Evolutionary conservation across 2,888 invertebrate genomes (phyloP).

Genomic region (Lasioglossum figueresi): DNA sequence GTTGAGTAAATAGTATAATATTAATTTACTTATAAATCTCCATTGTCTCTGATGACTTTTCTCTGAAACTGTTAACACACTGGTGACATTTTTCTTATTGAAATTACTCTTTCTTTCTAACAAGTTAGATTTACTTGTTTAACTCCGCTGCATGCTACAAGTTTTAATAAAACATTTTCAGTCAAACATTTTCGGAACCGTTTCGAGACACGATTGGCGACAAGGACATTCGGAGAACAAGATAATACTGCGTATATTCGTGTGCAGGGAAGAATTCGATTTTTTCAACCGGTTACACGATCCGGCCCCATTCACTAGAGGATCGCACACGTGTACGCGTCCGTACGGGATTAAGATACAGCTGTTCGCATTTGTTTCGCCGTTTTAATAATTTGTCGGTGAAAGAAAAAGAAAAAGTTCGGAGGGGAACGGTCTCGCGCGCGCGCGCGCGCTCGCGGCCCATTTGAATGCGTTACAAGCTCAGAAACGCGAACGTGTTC

Average conservation of each 20-base stretch:
- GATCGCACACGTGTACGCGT: background rate
- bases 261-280: background rate
- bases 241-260: background rate
- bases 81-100: too few species aligned
- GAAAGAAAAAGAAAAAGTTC: background rate
- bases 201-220: background rate
- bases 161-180: too few species aligned
- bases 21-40: too few species aligned
- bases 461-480: conserved; percentile 50
- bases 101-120: too few species aligned
- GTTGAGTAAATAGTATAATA: too few species aligned
- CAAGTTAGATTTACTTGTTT: too few species aligned
- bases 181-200: too few species aligned
- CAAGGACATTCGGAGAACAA: background rate
- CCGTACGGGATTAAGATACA: conserved; percentile 4
- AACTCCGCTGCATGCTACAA: too few species aligned
- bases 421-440: background rate
- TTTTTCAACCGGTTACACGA: background rate
- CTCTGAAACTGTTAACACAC: too few species aligned
- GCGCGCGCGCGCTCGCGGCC: background rate
- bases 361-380: conserved; percentile 2
- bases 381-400: conserved; percentile 22
- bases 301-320: background rate
- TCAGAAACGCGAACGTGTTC: conserved; percentile 68
- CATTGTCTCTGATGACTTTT: too few species aligned